These are phyloP conservation scores for Pelmatolapia mariae DNA, from an alignment of 2,113 vertebrate species.

Conservation along the genomic window DNA sequence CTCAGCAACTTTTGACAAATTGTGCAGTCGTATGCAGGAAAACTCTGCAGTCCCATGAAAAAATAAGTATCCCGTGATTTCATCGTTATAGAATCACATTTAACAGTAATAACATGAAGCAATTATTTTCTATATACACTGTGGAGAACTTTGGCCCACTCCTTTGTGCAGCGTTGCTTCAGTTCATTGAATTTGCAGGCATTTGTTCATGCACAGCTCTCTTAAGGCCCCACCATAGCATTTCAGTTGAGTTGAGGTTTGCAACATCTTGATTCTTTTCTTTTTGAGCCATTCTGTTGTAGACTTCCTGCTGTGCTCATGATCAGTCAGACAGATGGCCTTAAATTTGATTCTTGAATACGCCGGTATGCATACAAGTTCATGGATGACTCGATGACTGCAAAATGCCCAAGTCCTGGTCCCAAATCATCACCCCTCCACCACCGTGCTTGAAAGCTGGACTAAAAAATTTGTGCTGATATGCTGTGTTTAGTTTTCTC, in stretches of 20 bases:
- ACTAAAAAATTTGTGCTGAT: neutral
- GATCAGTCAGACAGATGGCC: neutral
- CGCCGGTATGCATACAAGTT: neutral
- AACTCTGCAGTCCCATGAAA: neutral
- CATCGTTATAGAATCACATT: neutral
- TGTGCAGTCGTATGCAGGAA: neutral
- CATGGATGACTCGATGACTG: neutral
- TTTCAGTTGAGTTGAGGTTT: neutral
- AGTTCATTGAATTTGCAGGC: neutral
- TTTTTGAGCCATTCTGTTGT: neutral
- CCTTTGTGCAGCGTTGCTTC: neutral
- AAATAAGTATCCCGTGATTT: neutral
- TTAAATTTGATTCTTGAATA: neutral
- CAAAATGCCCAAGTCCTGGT: neutral
- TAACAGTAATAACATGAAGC: neutral
- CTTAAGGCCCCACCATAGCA: neutral
- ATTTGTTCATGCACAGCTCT: neutral
- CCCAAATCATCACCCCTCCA: fast-evolving
- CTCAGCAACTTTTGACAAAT: neutral
- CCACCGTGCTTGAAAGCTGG: neutral
- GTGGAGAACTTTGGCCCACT: neutral
- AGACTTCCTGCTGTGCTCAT: neutral
- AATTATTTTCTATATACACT: neutral
- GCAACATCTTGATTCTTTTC: neutral
- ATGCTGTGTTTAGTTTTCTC: neutral